Evolutionary conservation across 2,113 vertebrate genomes (phyloP), one percentile per base, ranked within the genome.

Genomic region (Crypturellus undulatus): DNA sequence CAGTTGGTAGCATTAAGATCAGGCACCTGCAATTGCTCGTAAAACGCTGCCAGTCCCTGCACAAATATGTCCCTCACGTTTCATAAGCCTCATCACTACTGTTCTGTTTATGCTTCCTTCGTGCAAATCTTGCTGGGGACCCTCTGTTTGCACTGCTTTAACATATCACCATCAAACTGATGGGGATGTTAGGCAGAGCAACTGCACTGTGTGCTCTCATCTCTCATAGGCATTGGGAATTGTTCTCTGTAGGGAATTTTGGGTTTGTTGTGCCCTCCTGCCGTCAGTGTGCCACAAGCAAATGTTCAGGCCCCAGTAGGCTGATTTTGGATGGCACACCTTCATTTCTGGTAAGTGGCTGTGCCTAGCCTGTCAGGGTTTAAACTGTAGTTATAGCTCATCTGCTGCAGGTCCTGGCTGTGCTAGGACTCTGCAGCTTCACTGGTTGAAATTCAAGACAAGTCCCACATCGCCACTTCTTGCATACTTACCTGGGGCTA

Each of bases 21-120:
- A 92, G 95, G 94, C 96, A 97, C 97, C 97, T 97, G 97, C 96
- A 92, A 95, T 96, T 84, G 65, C 89, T 89, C 72, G 51, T 92
- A 63, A 96, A 93, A 91, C 86, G 76, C 87, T 92, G 92, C 77
- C 84, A 59, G 84, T 76, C 87, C 71, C 89, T 83, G 95, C 79
- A 65, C 77, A 94, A 87, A 92, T 76, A 92, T 93, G 82, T 64
- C 88, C 60, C 91, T 76, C n/a, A 12, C 68, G 62, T 45, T 84
- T 58, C 70, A 6, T 7, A 24, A 72, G 42, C 68, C 45, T 54
- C 5, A 1, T 24, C 49, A 28, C 81, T 78, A n/a, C 79, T 68
- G 63, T 76, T 89, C 79, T 63, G 63, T 54, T 92, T 40, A 4
- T 83, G 75, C 63, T 85, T 69, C 70, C 71, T 59, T 82, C 4